Percentiles rank a stretch among this genome's conserved stretches.
phyloP scores from a whole-genome alignment of 2,888 invertebrate species.

The Tinea pellionella region DNA sequence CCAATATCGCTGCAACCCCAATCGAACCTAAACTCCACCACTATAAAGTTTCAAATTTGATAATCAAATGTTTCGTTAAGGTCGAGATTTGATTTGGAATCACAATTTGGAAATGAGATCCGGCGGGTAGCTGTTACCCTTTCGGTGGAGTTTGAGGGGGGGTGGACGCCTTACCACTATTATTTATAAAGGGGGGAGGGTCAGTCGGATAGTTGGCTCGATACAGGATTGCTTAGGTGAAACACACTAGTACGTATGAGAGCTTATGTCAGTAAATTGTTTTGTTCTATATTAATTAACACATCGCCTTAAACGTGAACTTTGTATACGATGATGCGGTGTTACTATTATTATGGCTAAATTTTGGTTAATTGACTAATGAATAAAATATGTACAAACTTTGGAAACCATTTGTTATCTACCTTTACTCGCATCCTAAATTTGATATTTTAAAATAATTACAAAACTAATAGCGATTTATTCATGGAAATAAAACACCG shows the following conservation, averaged over 20 bases:
- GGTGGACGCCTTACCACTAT: constrained; percentile 53
- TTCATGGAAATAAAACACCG: too few relatives aligned
- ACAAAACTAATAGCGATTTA: too few relatives aligned
- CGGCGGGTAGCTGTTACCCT: constrained; percentile 55
- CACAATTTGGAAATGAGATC: constrained; percentile 70
- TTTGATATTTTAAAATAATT: too few relatives aligned
- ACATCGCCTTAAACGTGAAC: constrained; percentile 19
- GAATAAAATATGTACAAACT: not conserved
- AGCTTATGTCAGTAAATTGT: constrained; percentile 41
- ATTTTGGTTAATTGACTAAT: not conserved
- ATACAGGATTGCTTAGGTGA: constrained; percentile 22
- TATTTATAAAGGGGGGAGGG: constrained; percentile 68
- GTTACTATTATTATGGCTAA: not conserved
- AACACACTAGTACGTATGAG: constrained; percentile 3
- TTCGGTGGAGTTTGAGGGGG: constrained; percentile 34
- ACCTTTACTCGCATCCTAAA: too few relatives aligned
- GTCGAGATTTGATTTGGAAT: constrained; percentile 62
- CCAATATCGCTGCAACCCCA: not conserved
- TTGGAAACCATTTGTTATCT: not conserved
- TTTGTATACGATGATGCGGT: not conserved
- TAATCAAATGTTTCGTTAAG: constrained; percentile 35
- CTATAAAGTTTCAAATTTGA: constrained; percentile 29
- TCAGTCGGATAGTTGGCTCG: constrained; percentile 44
- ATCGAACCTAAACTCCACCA: constrained; percentile 26
- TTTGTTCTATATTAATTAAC: constrained; percentile 46